Conservation (phyloP, 2,888 invertebrate species). For the Conistra vaccinii region DNA sequence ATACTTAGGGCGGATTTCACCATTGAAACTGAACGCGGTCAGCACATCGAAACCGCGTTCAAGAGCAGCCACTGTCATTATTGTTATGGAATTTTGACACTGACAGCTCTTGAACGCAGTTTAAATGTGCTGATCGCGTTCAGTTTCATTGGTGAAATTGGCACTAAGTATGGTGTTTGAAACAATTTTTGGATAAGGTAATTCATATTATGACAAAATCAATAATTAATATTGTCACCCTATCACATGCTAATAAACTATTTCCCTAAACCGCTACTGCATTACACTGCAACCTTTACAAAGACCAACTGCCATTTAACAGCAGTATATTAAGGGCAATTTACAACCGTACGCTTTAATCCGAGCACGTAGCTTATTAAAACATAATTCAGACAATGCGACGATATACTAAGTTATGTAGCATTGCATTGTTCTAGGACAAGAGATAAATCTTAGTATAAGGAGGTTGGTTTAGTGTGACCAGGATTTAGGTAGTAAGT, state of each 20-base stretch:
- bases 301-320: slow-evolving; percentile 20
- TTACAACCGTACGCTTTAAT: slow-evolving; percentile 45
- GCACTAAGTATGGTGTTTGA: too few species aligned
- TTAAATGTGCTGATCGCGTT: too few species aligned
- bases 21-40: too few species aligned
- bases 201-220: too few species aligned
- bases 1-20: too few species aligned
- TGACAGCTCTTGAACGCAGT: too few species aligned
- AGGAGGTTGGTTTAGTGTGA: slow-evolving; percentile 56
- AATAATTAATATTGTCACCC: neutral
- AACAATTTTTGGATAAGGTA: too few species aligned
- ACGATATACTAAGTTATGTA: slow-evolving; percentile 35
- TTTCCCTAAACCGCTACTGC: neutral
- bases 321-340: slow-evolving; percentile 35
- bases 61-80: too few species aligned
- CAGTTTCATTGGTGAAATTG: too few species aligned
- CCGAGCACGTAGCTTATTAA: slow-evolving; percentile 60
- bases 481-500: slow-evolving; percentile 31
- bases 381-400: slow-evolving; percentile 66
- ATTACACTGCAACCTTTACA: slow-evolving; percentile 7
- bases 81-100: too few species aligned
- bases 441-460: slow-evolving; percentile 71
- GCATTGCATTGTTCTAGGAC: slow-evolving; percentile 71
- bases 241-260: neutral
- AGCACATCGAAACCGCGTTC: too few species aligned